Conservation (phyloP, 2,113 vertebrate genomes). For the Rafetus swinhoei region DNA sequence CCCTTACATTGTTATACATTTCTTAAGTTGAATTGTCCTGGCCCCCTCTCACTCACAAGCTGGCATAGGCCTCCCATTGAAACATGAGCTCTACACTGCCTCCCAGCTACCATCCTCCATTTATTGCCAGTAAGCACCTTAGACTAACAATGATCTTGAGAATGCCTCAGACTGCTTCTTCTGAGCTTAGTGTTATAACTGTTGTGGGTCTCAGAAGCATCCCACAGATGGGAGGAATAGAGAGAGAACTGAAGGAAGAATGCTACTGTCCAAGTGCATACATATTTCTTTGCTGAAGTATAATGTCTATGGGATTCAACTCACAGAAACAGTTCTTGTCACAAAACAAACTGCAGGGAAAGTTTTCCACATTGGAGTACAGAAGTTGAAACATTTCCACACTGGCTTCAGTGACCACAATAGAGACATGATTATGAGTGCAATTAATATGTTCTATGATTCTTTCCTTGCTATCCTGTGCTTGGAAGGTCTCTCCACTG, state of each 20-base stretch:
- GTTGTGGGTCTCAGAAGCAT: not conserved
- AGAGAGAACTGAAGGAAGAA: not conserved
- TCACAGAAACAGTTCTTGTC: not conserved
- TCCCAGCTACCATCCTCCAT: not conserved
- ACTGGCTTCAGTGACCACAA: not conserved
- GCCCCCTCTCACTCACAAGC: not conserved
- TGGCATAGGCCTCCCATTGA: not conserved
- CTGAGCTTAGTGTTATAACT: not conserved
- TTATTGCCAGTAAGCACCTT: not conserved
- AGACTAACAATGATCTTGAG: not conserved
- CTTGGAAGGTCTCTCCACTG: not conserved
- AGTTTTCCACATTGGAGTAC: not conserved
- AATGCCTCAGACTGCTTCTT: not conserved
- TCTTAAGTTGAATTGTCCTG: not conserved
- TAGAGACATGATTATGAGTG: fast-evolving
- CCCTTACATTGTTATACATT: not conserved
- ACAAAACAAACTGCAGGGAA: not conserved
- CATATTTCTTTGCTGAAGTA: not conserved
- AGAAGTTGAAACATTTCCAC: not conserved
- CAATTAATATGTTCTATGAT: not conserved
- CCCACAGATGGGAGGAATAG: not conserved
- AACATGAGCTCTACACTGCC: not conserved
- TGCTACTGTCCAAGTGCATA: not conserved
- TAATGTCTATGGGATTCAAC: not conserved
- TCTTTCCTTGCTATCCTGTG: not conserved